phyloP scores from a whole-genome alignment of 1,140 invertebrate species.

The Monomorium pharaonis region DNA sequence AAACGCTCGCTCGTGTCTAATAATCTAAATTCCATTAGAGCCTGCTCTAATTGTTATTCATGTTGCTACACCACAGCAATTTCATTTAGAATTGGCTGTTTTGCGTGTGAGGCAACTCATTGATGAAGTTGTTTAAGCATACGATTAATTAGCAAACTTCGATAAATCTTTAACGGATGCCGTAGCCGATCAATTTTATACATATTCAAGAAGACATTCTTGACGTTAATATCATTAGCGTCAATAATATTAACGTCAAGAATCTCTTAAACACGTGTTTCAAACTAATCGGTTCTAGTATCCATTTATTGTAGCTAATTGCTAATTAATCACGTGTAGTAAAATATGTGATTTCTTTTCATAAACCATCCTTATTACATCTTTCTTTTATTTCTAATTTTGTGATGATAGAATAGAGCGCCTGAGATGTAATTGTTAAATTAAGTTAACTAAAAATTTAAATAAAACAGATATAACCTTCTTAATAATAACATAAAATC shows the following conservation, averaged over 20 bases:
- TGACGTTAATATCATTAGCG: neutral
- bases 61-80: slow-evolving; percentile 36
- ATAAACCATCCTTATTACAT: neutral
- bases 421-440: neutral
- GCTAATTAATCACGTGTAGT: neutral
- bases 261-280: neutral
- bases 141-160: slow-evolving; percentile 1
- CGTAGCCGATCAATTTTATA: neutral
- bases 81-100: slow-evolving; percentile 34
- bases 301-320: neutral
- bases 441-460: neutral
- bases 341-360: neutral
- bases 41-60: slow-evolving; percentile 70
- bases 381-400: neutral
- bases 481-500: neutral
- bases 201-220: neutral
- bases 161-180: slow-evolving; percentile 3
- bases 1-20: slow-evolving; percentile 51
- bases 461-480: neutral
- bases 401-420: neutral
- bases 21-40: slow-evolving; percentile 69
- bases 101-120: slow-evolving; percentile 15
- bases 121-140: slow-evolving; percentile 23
- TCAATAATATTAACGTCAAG: neutral
- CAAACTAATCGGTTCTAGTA: neutral